Evolutionary conservation across 1,140 invertebrate genomes (phyloP).

Genomic region (Stratiolaelaps scimitus): DNA sequence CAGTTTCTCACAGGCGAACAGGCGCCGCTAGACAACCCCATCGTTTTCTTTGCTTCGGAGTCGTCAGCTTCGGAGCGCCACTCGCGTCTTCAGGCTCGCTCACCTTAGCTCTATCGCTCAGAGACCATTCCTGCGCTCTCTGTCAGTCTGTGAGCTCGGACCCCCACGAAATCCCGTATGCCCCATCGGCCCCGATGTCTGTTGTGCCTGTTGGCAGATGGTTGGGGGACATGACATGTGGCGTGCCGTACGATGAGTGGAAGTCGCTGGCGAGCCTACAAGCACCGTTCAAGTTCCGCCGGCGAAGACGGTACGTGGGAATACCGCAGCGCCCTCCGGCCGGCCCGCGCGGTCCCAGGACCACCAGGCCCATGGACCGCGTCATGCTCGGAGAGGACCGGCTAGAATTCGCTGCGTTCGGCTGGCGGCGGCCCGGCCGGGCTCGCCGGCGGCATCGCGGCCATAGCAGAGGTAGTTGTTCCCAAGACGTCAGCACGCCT

Average conservation of each 20-base stretch:
- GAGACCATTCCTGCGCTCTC: neutral
- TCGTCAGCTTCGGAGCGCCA: neutral
- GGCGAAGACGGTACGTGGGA: neutral
- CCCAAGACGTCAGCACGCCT: too few species aligned
- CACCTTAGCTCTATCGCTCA: neutral
- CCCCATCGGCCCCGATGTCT: neutral
- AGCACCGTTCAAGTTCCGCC: neutral
- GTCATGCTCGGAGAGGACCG: neutral
- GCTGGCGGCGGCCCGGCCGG: neutral
- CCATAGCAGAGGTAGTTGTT: too few species aligned
- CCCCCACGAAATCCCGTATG: neutral
- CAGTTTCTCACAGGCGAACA: too few species aligned
- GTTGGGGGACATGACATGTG: slow-evolving; percentile 26
- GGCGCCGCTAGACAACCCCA: too few species aligned
- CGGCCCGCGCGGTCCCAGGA: neutral
- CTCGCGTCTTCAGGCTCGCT: neutral
- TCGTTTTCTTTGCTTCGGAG: neutral
- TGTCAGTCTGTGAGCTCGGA: neutral
- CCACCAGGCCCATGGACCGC: neutral
- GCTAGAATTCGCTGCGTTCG: neutral
- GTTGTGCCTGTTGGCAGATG: slow-evolving; percentile 14
- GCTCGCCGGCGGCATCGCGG: too few species aligned
- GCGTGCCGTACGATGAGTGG: slow-evolving; percentile 7
- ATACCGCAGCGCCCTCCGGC: neutral
- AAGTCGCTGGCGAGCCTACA: neutral